Conservation (phyloP, 1,140 invertebrate species). For the Parapsyche elsis region DNA sequence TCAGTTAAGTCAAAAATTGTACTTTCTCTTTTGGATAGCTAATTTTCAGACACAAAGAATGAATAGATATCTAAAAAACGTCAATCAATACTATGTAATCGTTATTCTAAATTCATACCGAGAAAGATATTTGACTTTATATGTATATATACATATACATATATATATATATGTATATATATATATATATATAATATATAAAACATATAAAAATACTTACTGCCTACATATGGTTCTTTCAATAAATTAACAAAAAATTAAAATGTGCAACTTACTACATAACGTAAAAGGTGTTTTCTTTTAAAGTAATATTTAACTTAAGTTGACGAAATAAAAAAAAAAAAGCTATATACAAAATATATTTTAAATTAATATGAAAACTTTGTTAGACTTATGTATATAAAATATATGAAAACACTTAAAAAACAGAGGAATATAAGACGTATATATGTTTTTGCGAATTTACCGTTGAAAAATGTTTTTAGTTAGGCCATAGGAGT, state of each 20-base stretch:
- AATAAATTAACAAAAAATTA: slow-evolving; percentile 21
- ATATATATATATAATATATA: slow-evolving; percentile 23
- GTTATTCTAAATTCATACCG: slow-evolving; percentile 9
- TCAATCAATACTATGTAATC: background rate
- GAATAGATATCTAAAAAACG: background rate
- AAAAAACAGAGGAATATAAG: slow-evolving; percentile 10
- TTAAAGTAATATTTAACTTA: background rate
- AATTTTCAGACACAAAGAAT: no score
- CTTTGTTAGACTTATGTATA: slow-evolving; percentile 23
- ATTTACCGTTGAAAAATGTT: background rate
- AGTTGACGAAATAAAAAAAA: background rate
- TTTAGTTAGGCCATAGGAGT: background rate
- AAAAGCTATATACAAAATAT: slow-evolving; percentile 21
- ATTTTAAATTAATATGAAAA: slow-evolving; percentile 30
- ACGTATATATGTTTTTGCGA: background rate
- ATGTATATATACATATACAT: slow-evolving; percentile 20
- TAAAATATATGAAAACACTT: slow-evolving; percentile 34
- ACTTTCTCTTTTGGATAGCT: no score
- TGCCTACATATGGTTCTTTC: slow-evolving; percentile 9
- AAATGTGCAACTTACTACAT: slow-evolving; percentile 8
- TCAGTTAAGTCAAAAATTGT: no score
- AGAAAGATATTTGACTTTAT: slow-evolving; percentile 25
- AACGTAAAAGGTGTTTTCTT: background rate
- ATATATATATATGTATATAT: slow-evolving; percentile 15
- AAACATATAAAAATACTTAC: slow-evolving; percentile 24